Evolutionary conservation across 2,888 invertebrate species (phyloP), one percentile per base, ranked within the genome.

Genomic region (Chloromyia formosa): DNA sequence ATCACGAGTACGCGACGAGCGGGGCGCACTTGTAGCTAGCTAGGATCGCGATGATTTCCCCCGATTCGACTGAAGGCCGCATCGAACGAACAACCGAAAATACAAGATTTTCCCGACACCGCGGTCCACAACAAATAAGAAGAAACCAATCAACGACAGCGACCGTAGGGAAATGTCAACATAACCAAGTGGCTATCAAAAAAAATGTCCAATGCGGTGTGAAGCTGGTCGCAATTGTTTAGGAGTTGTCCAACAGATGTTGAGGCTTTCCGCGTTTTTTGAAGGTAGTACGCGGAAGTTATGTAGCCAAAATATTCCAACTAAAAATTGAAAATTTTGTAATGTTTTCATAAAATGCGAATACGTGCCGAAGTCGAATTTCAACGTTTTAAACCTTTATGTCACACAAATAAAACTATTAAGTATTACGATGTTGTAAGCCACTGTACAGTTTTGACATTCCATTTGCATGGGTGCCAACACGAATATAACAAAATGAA

Each of bases 101-200:
- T 54, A n/a, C 10, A 58, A n/a, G 2, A 45, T 20, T 4, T 18
- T 49, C 35, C 22, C 18, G 18, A 18, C 18, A 56, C 56, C 20
- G 56, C 16, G 16, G 14, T 64, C 10, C 18, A 18, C 23, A 9
- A 20, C 66, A 66, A 45, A 22, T 9, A 9, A 66, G 22, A 12
- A 23, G 35, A 66, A 66, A 18, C 35, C 9, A 14, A 40, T 40
- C 56, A 1, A 71, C 54, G 71, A 71, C 9, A 20, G 27, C 27
- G 27, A 27, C 53, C 35, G 64, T 64, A 23, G 16, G 5, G 53
- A 40, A 40, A 56, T 58, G 35, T 40, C 58, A 56, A 71, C 56
- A 69, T 71, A 66, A 66, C 45, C 66, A 49, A 66, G 49, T 35
- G 9, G 40, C 69, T 56, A 56, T 71, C 71, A 58, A 71, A 71